These are phyloP conservation scores for Chroicocephalus ridibundus DNA, from an alignment of 2,113 vertebrate species.

Conservation along the genomic window DNA sequence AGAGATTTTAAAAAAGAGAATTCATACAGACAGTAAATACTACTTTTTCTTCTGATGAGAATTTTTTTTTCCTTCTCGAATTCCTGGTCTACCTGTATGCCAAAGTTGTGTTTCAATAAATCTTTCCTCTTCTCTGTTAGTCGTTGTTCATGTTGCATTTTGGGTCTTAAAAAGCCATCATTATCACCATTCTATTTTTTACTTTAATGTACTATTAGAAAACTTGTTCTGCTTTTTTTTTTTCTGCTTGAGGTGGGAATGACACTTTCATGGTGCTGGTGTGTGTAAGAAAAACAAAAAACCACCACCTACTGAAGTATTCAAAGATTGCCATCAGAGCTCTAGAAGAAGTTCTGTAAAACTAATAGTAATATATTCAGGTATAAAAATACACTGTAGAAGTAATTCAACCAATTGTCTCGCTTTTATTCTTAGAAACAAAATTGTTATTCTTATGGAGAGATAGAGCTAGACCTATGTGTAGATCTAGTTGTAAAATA, in stretches of 20 bases:
- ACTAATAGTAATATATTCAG: constrained; percentile 33
- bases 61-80: background rate
- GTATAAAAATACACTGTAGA: constrained; percentile 19
- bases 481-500: background rate
- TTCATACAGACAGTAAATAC: background rate
- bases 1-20: background rate
- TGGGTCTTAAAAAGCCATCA: constrained; percentile 35
- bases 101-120: background rate
- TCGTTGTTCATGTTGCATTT: constrained; percentile 29
- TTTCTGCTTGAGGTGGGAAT: constrained; percentile 26
- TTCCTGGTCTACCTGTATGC: background rate
- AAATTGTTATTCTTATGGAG: constrained; percentile 16
- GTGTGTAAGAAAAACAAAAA: background rate
- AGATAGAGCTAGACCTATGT: background rate
- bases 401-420: constrained; percentile 63
- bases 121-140: constrained; percentile 40
- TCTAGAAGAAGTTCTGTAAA: constrained; percentile 51
- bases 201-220: constrained; percentile 24
- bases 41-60: background rate
- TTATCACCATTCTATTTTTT: constrained; percentile 37
- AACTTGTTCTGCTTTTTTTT: constrained; percentile 25
- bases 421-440: constrained; percentile 63
- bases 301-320: background rate
- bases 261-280: constrained; percentile 2
- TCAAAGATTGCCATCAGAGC: background rate